A percentile compares a stretch with the other conserved stretches of the same genome.
phyloP scores from a whole-genome alignment of 1,140 invertebrate genomes.

The Papilio machaon region DNA sequence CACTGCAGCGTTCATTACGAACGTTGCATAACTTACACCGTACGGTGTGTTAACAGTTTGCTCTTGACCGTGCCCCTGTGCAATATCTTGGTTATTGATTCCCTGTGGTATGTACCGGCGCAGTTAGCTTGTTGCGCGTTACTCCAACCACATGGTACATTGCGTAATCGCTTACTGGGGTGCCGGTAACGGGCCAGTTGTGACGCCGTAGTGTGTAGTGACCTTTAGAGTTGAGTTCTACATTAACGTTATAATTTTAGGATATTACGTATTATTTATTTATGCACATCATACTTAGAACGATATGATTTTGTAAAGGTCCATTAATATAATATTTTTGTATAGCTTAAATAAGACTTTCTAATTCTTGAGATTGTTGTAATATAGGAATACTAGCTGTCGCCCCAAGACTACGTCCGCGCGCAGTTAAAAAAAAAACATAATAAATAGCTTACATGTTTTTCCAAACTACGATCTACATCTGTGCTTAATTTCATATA shows the following conservation, averaged over 20 bases:
- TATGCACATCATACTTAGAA: not conserved
- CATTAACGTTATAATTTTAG: not conserved
- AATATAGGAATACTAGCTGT: no score
- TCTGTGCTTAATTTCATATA: no score
- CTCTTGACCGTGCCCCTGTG: conserved; percentile 29
- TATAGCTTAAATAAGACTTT: not conserved
- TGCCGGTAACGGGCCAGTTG: not conserved
- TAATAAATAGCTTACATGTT: no score
- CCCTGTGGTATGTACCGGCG: conserved; percentile 19
- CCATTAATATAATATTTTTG: not conserved
- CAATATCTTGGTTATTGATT: conserved; percentile 33
- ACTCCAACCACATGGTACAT: conserved; percentile 6
- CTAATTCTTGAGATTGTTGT: not conserved
- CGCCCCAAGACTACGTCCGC: no score
- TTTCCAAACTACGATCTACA: no score
- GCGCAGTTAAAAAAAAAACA: no score
- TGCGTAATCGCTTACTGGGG: conserved; percentile 32
- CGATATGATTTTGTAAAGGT: not conserved
- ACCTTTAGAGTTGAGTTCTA: conserved; percentile 15
- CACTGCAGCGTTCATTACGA: not conserved
- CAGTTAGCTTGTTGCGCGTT: conserved; percentile 34
- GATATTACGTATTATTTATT: conserved; percentile 1
- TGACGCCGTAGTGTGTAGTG: conserved; percentile 27
- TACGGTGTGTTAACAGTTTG: conserved; percentile 19
- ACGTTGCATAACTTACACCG: not conserved